phyloP scores from a whole-genome alignment of 2,113 vertebrate species.

The Eptatretus burgeri region DNA sequence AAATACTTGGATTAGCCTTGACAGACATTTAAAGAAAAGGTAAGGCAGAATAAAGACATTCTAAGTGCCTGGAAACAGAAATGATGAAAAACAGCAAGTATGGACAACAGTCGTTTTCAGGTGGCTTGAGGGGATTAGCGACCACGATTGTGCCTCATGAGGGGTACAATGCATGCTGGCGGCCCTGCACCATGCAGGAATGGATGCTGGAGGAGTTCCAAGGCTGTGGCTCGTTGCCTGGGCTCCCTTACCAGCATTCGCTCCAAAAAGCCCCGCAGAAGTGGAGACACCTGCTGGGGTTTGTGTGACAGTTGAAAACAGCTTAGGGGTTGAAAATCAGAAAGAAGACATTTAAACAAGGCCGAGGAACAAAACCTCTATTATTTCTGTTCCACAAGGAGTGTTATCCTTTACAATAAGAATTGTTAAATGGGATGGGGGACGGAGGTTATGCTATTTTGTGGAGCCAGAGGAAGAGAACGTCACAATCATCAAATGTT shows the following conservation, averaged over 20 bases:
- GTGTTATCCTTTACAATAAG: neutral
- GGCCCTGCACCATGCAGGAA: conserved; percentile 46
- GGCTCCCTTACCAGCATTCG: conserved; percentile 56
- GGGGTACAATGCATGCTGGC: conserved; percentile 54
- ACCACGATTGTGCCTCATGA: conserved; percentile 61
- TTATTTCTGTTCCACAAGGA: neutral
- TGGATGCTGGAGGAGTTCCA: conserved; percentile 48
- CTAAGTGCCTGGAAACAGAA: too few relatives aligned
- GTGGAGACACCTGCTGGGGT: conserved; percentile 31
- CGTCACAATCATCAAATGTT: neutral
- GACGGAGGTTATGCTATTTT: neutral
- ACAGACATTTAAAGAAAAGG: too few relatives aligned
- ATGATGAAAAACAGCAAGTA: too few relatives aligned
- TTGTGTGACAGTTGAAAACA: neutral
- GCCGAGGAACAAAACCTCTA: neutral
- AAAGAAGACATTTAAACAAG: neutral
- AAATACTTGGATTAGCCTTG: too few relatives aligned
- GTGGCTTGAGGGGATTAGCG: too few relatives aligned
- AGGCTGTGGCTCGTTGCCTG: conserved; percentile 34
- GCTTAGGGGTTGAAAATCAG: neutral
- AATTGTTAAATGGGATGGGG: neutral
- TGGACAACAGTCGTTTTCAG: too few relatives aligned
- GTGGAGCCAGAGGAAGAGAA: neutral
- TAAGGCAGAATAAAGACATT: too few relatives aligned
- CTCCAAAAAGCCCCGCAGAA: conserved; percentile 62